Evolutionary conservation across 92 coral and sea anemone genomes (phyloP).

Genomic region (Parazoanthus darwini): DNA sequence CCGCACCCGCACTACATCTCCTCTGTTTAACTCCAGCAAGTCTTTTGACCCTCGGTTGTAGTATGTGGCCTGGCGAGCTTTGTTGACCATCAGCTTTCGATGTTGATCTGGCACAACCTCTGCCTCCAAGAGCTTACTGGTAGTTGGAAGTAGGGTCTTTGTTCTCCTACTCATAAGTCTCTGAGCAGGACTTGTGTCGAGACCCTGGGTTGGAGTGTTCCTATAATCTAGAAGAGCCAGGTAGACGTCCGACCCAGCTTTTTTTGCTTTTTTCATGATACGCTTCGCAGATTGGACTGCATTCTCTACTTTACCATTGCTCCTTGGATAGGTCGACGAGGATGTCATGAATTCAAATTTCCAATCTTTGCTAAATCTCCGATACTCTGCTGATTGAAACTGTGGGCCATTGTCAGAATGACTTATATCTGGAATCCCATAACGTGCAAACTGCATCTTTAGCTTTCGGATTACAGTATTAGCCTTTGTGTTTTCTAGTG

Average conservation of each 20-base stretch:
- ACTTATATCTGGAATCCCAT: slow-evolving; percentile 48
- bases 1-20: slow-evolving; percentile 7
- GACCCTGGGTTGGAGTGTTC: slow-evolving; percentile 58
- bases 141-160: slow-evolving; percentile 43
- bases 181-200: slow-evolving; percentile 47
- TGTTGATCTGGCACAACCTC: slow-evolving; percentile 1
- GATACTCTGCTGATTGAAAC: slow-evolving; percentile 33
- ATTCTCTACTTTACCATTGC: slow-evolving; percentile 31
- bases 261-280: slow-evolving; percentile 43
- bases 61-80: slow-evolving; percentile 44
- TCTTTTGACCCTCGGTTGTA: slow-evolving; percentile 53
- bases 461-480: slow-evolving; percentile 32
- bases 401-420: slow-evolving; percentile 40
- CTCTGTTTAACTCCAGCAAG: not conserved
- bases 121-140: slow-evolving; percentile 24
- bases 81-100: slow-evolving; percentile 35
- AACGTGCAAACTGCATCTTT: slow-evolving; percentile 43
- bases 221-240: slow-evolving; percentile 54
- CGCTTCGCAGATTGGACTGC: slow-evolving; percentile 38
- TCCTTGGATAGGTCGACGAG: slow-evolving; percentile 16
- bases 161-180: slow-evolving; percentile 47
- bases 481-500: slow-evolving; percentile 35
- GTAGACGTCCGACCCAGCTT: slow-evolving; percentile 23
- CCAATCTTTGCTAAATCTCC: slow-evolving; percentile 33
- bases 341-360: slow-evolving; percentile 26